Evolutionary conservation across 2,113 vertebrate genomes (phyloP), one percentile per base, ranked within the genome.

Genomic region (Notarius lentiginosus): DNA sequence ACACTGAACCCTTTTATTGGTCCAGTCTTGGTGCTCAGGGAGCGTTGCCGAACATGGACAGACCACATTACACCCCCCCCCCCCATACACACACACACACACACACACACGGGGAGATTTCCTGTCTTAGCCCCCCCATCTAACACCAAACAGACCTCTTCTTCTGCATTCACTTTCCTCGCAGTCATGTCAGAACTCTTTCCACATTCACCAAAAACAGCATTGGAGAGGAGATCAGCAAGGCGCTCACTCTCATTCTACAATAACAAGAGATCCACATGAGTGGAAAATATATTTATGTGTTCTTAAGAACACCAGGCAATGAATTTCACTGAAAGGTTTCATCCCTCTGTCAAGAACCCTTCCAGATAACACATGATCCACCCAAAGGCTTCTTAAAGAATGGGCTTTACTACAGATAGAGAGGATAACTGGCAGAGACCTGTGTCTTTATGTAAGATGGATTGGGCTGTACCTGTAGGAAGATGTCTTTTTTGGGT

Each of bases 111-210:
- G 3, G 22, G 90, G 91, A 90, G 90, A 92, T 94, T 96, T 96
- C 95, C 95, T 96, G 94, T 94, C 92, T 90, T 89, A 79, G 91
- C 91, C 70, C 91, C 91, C 90, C 89, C 55, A 88, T 92, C 81
- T 95, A 94, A 96, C 92, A 93, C 92, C 91, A 90, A 95, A 92
- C 96, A 95, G 94, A 94, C 92, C 90, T 89, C 86, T 81, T 91
- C 90, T 87, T 90, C 91, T 92, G 88, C 93, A 92, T 93, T 89
- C 85, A n/a, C 66, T 88, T 83, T 70, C 51, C 30, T 68, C 34
- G 84, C 20, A 80, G 81, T 34, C 68, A 22, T 58, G 77, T 82
- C 85, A 87, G 24, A 86, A 87, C 47, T 72, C 79, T 82, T 70
- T 77, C 55, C 27, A 83, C 49, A 60, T 72, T 86, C 77, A 84